These are phyloP conservation scores for Smittia aterrima DNA, from an alignment of 2,888 invertebrate genomes.

Conservation along the genomic window DNA sequence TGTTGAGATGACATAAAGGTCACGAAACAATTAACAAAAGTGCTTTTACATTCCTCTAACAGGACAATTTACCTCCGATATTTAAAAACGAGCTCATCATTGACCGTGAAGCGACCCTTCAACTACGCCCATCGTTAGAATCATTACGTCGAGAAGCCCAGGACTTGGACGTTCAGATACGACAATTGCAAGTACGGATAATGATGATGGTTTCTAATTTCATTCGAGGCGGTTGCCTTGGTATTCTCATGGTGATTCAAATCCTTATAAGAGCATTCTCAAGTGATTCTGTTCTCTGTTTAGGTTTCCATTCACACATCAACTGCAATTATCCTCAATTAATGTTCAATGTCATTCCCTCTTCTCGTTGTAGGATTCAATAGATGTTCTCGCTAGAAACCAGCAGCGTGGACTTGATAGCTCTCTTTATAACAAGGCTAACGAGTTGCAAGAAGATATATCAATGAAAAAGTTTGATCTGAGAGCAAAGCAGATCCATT, in stretches of 20 bases:
- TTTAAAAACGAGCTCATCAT: slow-evolving; percentile 81
- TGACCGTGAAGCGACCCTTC: slow-evolving; percentile 70
- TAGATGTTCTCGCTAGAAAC: slow-evolving; percentile 78
- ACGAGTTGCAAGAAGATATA: slow-evolving; percentile 93
- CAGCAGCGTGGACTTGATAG: slow-evolving; percentile 76
- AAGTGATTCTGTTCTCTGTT: background rate
- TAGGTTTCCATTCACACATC: background rate
- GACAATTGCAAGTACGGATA: slow-evolving; percentile 67
- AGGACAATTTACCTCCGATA: slow-evolving; percentile 71
- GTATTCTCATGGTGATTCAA: too few species aligned
- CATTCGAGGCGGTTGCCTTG: too few species aligned
- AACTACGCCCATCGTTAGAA: slow-evolving; percentile 72
- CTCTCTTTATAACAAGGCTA: slow-evolving; percentile 86
- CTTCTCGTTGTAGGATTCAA: slow-evolving; percentile 64
- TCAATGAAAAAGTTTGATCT: slow-evolving; percentile 92
- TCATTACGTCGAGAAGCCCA: slow-evolving; percentile 78
- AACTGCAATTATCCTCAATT: background rate
- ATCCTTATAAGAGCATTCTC: too few species aligned
- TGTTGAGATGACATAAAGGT: background rate
- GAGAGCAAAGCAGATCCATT: slow-evolving; percentile 84
- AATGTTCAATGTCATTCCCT: slow-evolving; percentile 13
- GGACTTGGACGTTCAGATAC: slow-evolving; percentile 82
- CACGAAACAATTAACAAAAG: background rate
- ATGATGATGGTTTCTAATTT: background rate
- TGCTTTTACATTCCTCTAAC: background rate